phyloP scores from a whole-genome alignment of 1,140 invertebrate genomes.

The Penaeus indicus region DNA sequence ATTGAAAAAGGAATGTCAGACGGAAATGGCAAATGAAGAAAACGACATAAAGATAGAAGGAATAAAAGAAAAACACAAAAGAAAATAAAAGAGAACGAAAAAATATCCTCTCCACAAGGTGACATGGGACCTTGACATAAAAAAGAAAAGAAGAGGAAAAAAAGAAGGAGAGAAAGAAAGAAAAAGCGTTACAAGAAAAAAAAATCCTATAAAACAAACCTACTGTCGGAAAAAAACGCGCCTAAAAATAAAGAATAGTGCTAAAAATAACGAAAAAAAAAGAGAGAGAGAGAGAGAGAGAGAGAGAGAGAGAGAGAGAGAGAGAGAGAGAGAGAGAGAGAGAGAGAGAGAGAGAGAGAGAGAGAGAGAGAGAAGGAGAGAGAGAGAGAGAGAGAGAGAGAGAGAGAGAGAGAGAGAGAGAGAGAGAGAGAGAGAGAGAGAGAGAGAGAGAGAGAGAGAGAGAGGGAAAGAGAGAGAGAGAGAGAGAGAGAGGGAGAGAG shows the following conservation, averaged over 20 bases:
- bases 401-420: conserved; percentile 18
- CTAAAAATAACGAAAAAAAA: not conserved
- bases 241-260: too few species aligned
- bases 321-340: not conserved
- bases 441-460: conserved; percentile 28
- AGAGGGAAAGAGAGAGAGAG: not conserved
- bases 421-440: conserved; percentile 41
- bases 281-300: conserved; percentile 2
- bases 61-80: not conserved
- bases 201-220: too few species aligned
- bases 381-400: not conserved
- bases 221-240: too few species aligned
- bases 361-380: not conserved
- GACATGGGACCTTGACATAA: too few species aligned
- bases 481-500: not conserved
- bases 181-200: too few species aligned
- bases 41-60: not conserved
- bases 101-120: too few species aligned
- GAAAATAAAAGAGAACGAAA: too few species aligned
- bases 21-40: not conserved
- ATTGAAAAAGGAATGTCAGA: not conserved
- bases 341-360: not conserved
- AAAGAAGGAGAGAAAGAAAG: too few species aligned
- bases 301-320: not conserved
- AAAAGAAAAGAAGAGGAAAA: too few species aligned